Percentiles rank a stretch among this genome's conserved stretches.
phyloP scores from a whole-genome alignment of 1,140 invertebrate genomes.

The Mamestra configurata region DNA sequence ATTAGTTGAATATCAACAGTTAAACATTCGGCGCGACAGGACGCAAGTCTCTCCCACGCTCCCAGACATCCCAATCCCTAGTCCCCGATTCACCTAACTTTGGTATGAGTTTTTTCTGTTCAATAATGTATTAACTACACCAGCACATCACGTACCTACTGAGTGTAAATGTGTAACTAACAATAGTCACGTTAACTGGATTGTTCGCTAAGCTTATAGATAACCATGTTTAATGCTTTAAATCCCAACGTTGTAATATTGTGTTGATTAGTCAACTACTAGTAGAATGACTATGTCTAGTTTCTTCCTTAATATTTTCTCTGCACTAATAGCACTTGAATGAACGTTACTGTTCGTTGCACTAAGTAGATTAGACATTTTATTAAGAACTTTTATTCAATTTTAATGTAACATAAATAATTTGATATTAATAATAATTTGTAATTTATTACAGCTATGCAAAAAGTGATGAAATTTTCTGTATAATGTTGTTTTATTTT shows the following conservation, averaged over 20 bases:
- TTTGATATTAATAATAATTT: neutral
- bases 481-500: conserved; percentile 40
- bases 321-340: conserved; percentile 44
- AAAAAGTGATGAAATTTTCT: neutral
- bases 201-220: conserved; percentile 27
- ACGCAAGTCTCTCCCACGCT: conserved; percentile 4
- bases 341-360: conserved; percentile 26
- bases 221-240: conserved; percentile 29
- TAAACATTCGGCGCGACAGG: neutral
- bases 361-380: conserved; percentile 32
- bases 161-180: conserved; percentile 45
- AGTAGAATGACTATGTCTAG: conserved; percentile 18
- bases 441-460: neutral
- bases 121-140: conserved; percentile 8
- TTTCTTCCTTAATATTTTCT: conserved; percentile 21
- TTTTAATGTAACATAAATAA: neutral
- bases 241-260: conserved; percentile 7
- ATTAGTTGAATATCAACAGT: neutral
- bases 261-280: conserved; percentile 23
- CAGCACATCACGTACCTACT: conserved; percentile 10
- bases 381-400: neutral
- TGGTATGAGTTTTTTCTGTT: conserved; percentile 45
- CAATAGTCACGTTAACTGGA: conserved; percentile 27
- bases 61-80: conserved; percentile 37
- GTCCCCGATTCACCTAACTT: conserved; percentile 36